Evolutionary conservation across 2,888 invertebrate genomes (phyloP), one percentile per base, ranked within the genome.

Genomic region (Brachylomia viminalis): DNA sequence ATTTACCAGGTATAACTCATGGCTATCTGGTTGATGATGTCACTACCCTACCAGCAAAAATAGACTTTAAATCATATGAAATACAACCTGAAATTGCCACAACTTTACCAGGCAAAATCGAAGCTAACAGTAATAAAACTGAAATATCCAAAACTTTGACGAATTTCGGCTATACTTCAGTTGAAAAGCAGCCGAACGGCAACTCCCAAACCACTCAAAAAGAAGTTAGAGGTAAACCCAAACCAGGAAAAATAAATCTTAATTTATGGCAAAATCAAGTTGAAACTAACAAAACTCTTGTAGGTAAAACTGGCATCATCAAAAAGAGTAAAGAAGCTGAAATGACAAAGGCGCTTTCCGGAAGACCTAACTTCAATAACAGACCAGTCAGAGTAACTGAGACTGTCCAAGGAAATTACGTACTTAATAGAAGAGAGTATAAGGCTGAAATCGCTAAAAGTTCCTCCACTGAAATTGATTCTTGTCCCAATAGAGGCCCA

Each of bases 211-310:
- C 5, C 1, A 67, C 11, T 47, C 30, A 61, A 33, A 80, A 80
- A 42, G 42, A 59, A 27, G 38, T 47, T 8, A 56, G 45, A 52
- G 0, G 15, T 17, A 84, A 82, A 62, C 75, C 64, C 2, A 87
- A 64, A 75, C 86, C 87, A 20, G 86, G 86, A 1, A 86, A 86
- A 76, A 68, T 86, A 20, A 70, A 86, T n/a, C 49, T 86, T 1
- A 75, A 64, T 67, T 33, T 81, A 58, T 86, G 86, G 86, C 77
- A 87, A 59, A 80, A 45, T n/a, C 73, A 86, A 75, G 76, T 88
- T 11, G 80, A 83, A 72, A 59, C 23, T 0, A 87, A 88, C 11
- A 80, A 88, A 80, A 75, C 75, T 23, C 64, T 73, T 62, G 68
- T 83, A 8, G 75, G 67, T 58, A 82, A 80, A 67, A 33, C 33